Percentiles rank a stretch among this genome's conserved stretches.
These are phyloP conservation scores for Thera britannica DNA, from an alignment of 2,888 invertebrate species.

Conservation along the genomic window DNA sequence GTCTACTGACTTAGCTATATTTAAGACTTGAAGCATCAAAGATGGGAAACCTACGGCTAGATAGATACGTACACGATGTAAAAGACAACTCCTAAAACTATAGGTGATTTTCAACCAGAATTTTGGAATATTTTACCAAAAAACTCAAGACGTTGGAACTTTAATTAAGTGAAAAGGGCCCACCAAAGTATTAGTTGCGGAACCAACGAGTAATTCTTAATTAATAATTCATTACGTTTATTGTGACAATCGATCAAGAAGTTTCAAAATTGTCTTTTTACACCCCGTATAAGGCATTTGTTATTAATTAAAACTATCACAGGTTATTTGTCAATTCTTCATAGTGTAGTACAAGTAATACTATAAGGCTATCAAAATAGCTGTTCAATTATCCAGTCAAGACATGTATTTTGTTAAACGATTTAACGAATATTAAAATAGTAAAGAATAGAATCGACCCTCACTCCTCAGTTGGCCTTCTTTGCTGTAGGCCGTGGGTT, in stretches of 20 bases:
- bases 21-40: constrained; percentile 16
- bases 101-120: not conserved
- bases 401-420: not conserved
- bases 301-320: constrained; percentile 55
- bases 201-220: too few relatives aligned
- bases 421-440: not conserved
- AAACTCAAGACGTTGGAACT: too few relatives aligned
- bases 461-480: too few relatives aligned
- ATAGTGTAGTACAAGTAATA: constrained; percentile 3
- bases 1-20: constrained; percentile 24
- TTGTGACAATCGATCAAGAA: not conserved
- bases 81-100: not conserved
- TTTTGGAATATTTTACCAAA: too few relatives aligned
- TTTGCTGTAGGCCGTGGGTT: too few relatives aligned
- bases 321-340: constrained; percentile 53
- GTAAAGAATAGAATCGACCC: not conserved
- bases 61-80: not conserved
- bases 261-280: not conserved
- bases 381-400: constrained; percentile 2
- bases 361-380: not conserved
- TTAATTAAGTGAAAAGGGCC: too few relatives aligned
- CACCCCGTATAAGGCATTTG: not conserved
- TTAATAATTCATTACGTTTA: too few relatives aligned
- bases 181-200: too few relatives aligned
- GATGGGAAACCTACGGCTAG: constrained; percentile 14